Conservation (phyloP, 2,113 vertebrate species). For the Archocentrus centrarchus region DNA sequence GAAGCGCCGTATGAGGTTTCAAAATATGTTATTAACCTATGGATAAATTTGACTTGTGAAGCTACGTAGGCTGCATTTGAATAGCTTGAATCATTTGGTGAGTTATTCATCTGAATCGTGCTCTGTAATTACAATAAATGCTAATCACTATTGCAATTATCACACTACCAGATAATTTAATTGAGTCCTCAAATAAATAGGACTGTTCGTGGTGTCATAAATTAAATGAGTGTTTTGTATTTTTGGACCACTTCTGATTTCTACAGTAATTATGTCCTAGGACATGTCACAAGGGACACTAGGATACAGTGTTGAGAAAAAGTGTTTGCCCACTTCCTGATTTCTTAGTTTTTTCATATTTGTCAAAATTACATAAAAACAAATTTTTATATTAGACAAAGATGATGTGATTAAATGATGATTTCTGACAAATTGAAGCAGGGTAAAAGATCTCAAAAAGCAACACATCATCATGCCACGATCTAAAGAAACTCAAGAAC, state of each 20-base stretch:
- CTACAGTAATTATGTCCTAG: neutral
- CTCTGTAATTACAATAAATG: conserved; percentile 38
- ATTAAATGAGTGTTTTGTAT: conserved; percentile 7
- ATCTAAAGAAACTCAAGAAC: no score
- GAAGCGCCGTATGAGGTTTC: neutral
- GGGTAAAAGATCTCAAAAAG: no score
- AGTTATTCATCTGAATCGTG: conserved; percentile 31
- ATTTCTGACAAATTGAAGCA: neutral
- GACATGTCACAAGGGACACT: neutral
- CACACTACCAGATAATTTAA: conserved; percentile 27
- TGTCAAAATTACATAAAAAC: neutral
- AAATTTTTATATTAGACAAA: neutral
- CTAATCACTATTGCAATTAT: conserved; percentile 51
- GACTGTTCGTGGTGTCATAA: neutral
- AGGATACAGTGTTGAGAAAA: neutral
- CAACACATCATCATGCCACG: no score
- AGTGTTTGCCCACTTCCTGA: neutral
- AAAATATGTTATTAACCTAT: conserved; percentile 21
- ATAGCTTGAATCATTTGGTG: neutral
- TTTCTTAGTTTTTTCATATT: neutral
- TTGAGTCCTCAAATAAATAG: conserved; percentile 33
- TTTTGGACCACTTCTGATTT: neutral
- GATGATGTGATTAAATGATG: neutral
- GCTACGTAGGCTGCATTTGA: neutral
- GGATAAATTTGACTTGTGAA: conserved; percentile 9